These are phyloP conservation scores for Caradrina clavipalpis DNA, from an alignment of 2,888 invertebrate species.

Conservation along the genomic window DNA sequence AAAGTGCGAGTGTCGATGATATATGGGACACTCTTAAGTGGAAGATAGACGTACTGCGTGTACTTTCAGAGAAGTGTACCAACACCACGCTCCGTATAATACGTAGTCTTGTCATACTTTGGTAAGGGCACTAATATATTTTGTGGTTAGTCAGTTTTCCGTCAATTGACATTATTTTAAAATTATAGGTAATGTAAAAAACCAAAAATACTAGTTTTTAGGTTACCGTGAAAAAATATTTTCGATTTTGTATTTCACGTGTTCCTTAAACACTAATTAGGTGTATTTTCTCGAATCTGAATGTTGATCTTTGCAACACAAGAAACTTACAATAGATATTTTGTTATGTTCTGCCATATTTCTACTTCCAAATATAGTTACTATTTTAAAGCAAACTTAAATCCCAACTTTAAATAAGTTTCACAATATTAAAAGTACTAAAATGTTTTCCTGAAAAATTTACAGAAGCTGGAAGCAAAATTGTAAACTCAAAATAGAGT, in stretches of 20 bases:
- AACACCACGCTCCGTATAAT: too few relatives aligned
- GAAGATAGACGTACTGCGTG: too few relatives aligned
- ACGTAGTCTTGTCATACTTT: too few relatives aligned
- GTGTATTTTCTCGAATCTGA: neutral
- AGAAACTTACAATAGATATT: neutral
- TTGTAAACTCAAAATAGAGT: conserved; percentile 19
- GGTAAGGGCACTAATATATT: too few relatives aligned
- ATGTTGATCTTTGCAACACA: neutral
- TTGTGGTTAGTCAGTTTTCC: too few relatives aligned
- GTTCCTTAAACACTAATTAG: neutral
- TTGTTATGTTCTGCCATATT: neutral
- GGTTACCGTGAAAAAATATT: too few relatives aligned
- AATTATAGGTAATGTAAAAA: too few relatives aligned
- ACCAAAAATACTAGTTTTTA: too few relatives aligned
- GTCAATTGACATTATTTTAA: too few relatives aligned
- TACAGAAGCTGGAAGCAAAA: conserved; percentile 21
- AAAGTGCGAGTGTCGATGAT: conserved; percentile 30
- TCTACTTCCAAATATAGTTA: neutral
- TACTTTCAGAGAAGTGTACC: too few relatives aligned
- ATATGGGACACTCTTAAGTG: conserved; percentile 20
- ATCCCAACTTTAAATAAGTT: neutral
- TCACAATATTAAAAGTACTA: conserved; percentile 1
- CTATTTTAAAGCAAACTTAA: neutral
- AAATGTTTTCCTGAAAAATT: conserved; percentile 13
- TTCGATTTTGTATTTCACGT: neutral